Evolutionary conservation across 2,888 invertebrate genomes (phyloP).

Genomic region (Drosophila borborema): DNA sequence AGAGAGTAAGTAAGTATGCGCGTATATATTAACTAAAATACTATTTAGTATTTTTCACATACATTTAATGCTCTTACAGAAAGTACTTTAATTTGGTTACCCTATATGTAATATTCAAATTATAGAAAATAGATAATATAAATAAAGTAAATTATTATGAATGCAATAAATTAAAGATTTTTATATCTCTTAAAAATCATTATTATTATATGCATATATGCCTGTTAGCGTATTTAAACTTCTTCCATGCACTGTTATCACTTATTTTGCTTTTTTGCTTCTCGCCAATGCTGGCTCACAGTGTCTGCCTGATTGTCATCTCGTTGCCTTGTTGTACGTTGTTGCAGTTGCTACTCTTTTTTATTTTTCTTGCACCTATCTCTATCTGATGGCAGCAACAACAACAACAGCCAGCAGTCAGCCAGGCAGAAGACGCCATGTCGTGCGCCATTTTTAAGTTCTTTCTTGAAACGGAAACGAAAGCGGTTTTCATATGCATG

Average conservation of each 20-base stretch:
- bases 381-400: slow-evolving; percentile 66
- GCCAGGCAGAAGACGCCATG: slow-evolving; percentile 54
- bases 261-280: slow-evolving; percentile 44
- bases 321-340: slow-evolving; percentile 54
- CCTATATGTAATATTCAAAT: not conserved
- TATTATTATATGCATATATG: not conserved
- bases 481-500: slow-evolving; percentile 81
- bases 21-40: not conserved
- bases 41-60: not conserved
- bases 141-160: not conserved
- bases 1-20: not conserved
- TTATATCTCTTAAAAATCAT: not conserved
- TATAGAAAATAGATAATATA: not conserved
- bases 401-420: slow-evolving; percentile 27
- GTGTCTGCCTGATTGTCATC: slow-evolving; percentile 74
- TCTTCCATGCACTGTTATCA: not conserved
- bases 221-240: slow-evolving; percentile 1
- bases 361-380: slow-evolving; percentile 73
- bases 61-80: not conserved
- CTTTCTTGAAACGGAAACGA: slow-evolving; percentile 79
- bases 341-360: slow-evolving; percentile 62
- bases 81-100: not conserved
- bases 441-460: slow-evolving; percentile 77
- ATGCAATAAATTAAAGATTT: not conserved
- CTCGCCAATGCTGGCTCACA: slow-evolving; percentile 27